Evolutionary conservation across 1,140 invertebrate species (phyloP).

Genomic region (Macrosteles quadrilineatus): DNA sequence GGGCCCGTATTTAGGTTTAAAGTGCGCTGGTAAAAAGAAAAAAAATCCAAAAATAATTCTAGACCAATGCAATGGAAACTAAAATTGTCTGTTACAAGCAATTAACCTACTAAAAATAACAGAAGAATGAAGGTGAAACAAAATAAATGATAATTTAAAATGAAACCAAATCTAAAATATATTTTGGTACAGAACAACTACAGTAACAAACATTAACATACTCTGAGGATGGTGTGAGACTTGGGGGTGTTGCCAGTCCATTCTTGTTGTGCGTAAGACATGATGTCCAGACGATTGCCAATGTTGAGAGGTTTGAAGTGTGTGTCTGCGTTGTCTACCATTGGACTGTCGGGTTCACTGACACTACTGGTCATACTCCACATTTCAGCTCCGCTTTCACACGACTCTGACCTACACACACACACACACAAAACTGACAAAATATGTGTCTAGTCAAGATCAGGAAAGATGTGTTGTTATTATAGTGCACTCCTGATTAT

Average conservation of each 20-base stretch:
- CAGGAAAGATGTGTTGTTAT: too few species aligned
- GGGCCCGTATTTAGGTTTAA: too few species aligned
- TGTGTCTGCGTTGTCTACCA: background rate
- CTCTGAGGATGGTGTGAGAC: constrained; percentile 48
- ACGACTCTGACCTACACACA: constrained; percentile 15
- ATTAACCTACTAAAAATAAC: too few species aligned
- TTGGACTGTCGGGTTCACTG: constrained; percentile 5
- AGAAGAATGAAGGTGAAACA: background rate
- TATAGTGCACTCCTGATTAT: too few species aligned
- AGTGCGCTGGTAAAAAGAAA: too few species aligned
- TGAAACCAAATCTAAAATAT: background rate
- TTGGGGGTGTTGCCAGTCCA: constrained; percentile 51
- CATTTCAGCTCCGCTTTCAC: constrained; percentile 19
- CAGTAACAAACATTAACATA: constrained; percentile 33
- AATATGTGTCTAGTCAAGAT: too few species aligned
- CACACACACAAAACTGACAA: too few species aligned
- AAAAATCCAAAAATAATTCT: too few species aligned
- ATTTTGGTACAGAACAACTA: constrained; percentile 10
- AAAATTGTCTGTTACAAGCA: too few species aligned
- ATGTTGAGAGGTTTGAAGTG: constrained; percentile 35
- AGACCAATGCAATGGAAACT: too few species aligned
- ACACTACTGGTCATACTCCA: constrained; percentile 5
- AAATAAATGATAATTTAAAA: background rate
- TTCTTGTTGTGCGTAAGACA: constrained; percentile 42
- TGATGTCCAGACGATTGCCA: constrained; percentile 39